Evolutionary conservation across 2,888 invertebrate genomes (phyloP).

Genomic region (Coelopa pilipes): DNA sequence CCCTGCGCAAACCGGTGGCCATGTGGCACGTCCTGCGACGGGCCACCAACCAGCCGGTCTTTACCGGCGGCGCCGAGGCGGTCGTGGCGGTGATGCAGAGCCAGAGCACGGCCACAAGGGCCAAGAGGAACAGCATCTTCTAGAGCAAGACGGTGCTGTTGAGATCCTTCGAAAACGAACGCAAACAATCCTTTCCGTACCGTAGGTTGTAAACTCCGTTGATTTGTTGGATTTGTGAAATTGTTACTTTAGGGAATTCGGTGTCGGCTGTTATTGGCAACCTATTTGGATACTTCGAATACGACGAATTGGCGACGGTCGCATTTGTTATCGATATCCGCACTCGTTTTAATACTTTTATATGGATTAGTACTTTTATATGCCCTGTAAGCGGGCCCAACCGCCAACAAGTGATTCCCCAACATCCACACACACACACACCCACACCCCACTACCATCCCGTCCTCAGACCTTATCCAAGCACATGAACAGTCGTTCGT

Average conservation of each 20-base stretch:
- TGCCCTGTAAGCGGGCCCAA: too few species aligned
- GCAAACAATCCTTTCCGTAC: constrained; percentile 22
- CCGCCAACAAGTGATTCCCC: too few species aligned
- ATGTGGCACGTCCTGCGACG: constrained; percentile 84
- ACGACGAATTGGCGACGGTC: too few species aligned
- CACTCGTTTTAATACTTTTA: too few species aligned
- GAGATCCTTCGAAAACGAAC: not conserved
- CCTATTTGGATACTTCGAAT: too few species aligned
- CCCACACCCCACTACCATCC: too few species aligned
- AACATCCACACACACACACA: too few species aligned
- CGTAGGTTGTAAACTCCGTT: constrained; percentile 21
- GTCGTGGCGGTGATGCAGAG: constrained; percentile 61
- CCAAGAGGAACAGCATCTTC: constrained; percentile 60
- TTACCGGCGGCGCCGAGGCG: constrained; percentile 61
- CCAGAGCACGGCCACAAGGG: constrained; percentile 55
- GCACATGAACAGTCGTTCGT: too few species aligned
- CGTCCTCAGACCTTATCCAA: too few species aligned
- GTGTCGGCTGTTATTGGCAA: not conserved
- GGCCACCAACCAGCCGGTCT: constrained; percentile 59
- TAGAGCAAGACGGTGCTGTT: constrained; percentile 40
- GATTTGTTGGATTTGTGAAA: constrained; percentile 2
- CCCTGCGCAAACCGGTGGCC: constrained; percentile 81
- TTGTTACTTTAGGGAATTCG: constrained; percentile 1
- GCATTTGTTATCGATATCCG: too few species aligned
- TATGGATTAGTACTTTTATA: too few species aligned